Conservation (phyloP, 2,888 invertebrate genomes). For the Eristalinus aeneus region DNA sequence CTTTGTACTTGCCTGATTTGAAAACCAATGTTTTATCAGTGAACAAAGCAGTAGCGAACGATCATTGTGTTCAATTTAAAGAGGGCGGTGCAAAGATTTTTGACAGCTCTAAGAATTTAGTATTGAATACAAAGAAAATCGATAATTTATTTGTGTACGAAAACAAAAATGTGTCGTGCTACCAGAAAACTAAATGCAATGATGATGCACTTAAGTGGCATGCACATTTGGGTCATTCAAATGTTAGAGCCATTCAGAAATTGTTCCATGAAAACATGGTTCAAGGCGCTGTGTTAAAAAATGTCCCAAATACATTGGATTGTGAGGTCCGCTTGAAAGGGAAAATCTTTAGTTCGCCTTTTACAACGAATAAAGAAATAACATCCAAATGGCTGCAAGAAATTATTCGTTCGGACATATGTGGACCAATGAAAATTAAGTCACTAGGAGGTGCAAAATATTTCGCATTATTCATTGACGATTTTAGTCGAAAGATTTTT, state of each 20-base stretch:
- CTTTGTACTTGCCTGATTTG: slow-evolving; percentile 2
- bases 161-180: not conserved
- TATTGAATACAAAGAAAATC: slow-evolving; percentile 18
- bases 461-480: not conserved
- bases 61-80: not conserved
- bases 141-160: not conserved
- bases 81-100: slow-evolving; percentile 1
- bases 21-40: slow-evolving; percentile 23
- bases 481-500: too few relatives aligned
- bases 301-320: not conserved
- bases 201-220: not conserved
- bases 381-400: not conserved
- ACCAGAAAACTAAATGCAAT: not conserved
- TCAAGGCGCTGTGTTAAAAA: too few relatives aligned
- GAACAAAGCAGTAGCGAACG: not conserved
- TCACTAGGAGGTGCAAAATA: not conserved
- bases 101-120: slow-evolving; percentile 5
- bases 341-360: not conserved
- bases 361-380: not conserved
- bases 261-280: too few relatives aligned
- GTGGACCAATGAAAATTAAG: not conserved
- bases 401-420: not conserved
- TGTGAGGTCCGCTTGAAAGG: not conserved
- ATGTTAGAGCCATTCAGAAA: not conserved
- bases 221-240: too few relatives aligned